phyloP scores from a whole-genome alignment of 2,113 vertebrate species.

The Butorides virescens region DNA sequence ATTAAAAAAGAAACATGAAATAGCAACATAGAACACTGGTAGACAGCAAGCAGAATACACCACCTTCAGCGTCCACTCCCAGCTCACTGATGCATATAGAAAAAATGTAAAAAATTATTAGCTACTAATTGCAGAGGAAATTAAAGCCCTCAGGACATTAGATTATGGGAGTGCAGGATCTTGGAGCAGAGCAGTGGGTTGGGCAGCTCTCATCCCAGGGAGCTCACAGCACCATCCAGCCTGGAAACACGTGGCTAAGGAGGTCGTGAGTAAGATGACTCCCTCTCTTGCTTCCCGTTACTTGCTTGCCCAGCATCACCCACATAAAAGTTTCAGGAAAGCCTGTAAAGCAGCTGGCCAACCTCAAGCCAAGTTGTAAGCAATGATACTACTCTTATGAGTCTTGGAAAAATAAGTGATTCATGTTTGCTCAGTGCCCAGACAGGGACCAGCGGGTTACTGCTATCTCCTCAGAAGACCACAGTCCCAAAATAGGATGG shows the following conservation, averaged over 20 bases:
- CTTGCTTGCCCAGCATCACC: background rate
- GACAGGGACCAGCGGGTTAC: rapidly evolving
- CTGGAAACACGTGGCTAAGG: background rate
- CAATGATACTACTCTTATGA: background rate
- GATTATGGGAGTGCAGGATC: background rate
- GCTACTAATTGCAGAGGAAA: background rate
- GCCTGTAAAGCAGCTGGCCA: background rate
- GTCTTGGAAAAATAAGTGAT: background rate
- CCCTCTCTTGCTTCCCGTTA: background rate
- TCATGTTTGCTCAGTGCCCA: background rate
- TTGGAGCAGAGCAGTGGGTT: background rate
- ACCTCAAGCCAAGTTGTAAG: background rate
- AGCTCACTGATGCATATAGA: background rate
- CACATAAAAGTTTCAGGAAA: background rate
- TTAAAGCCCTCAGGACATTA: background rate
- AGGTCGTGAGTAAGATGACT: background rate
- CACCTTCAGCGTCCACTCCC: background rate
- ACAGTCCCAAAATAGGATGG: background rate
- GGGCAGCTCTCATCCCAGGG: background rate
- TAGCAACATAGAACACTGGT: background rate
- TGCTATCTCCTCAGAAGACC: background rate
- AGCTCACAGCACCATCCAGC: background rate
- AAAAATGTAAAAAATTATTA: background rate
- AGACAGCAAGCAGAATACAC: background rate
- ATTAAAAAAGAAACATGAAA: background rate